Evolutionary conservation across 1,140 invertebrate genomes (phyloP).

Genomic region (Drosophila parvula): DNA sequence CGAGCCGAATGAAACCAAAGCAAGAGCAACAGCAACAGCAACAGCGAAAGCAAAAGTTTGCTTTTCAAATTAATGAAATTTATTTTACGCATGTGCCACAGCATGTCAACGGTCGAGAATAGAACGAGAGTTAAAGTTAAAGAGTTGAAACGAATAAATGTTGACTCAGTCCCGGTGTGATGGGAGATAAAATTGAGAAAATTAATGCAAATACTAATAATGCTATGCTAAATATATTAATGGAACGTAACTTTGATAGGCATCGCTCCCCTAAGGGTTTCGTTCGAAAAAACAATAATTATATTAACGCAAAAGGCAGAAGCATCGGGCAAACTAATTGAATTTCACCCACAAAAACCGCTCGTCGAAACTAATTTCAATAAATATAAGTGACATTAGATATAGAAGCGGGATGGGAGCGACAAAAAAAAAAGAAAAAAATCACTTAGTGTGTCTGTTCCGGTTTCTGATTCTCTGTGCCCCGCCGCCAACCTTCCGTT

Average conservation of each 20-base stretch:
- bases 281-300: slow-evolving; percentile 12
- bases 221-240: too few species aligned
- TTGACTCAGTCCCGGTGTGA: background rate
- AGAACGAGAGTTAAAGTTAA: background rate
- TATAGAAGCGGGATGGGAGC: slow-evolving; percentile 13
- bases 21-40: slow-evolving; percentile 33
- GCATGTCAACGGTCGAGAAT: slow-evolving; percentile 27
- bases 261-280: too few species aligned
- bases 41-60: slow-evolving; percentile 48
- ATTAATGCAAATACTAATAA: background rate
- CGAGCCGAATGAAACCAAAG: slow-evolving; percentile 25
- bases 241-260: background rate
- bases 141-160: slow-evolving; percentile 9
- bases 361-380: slow-evolving; percentile 70
- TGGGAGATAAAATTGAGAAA: background rate
- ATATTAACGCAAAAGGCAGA: slow-evolving; percentile 20
- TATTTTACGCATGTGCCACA: slow-evolving; percentile 60
- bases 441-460: slow-evolving; percentile 59
- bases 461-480: slow-evolving; percentile 30
- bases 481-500: background rate
- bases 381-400: slow-evolving; percentile 73
- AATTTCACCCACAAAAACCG: slow-evolving; percentile 39
- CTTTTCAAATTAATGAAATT: slow-evolving; percentile 70
- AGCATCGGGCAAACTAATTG: slow-evolving; percentile 38
- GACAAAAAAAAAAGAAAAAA: slow-evolving; percentile 40